Percentiles rank a stretch among this genome's conserved stretches.
Evolutionary conservation across 2,888 invertebrate species (phyloP).

Genomic region (Pollenia labialis): DNA sequence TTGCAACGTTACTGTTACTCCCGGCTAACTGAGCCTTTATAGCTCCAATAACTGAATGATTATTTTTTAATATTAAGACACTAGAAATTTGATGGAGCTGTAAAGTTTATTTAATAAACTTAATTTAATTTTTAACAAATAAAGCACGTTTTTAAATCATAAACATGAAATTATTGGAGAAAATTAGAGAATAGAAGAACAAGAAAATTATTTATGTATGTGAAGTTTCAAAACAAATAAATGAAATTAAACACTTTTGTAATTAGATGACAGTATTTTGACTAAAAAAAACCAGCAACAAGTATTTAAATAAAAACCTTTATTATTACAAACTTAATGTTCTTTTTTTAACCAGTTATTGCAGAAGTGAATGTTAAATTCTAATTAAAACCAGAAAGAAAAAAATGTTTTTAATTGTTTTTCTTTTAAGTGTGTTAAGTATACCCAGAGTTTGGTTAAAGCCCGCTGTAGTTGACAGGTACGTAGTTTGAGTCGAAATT

Average conservation of each 20-base stretch:
- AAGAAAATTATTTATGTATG: neutral
- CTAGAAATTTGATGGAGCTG: slow-evolving; percentile 2
- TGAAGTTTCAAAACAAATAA: slow-evolving; percentile 11
- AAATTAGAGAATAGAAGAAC: slow-evolving; percentile 24
- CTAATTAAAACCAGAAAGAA: neutral
- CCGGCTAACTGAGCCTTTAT: no score
- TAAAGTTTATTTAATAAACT: slow-evolving; percentile 24
- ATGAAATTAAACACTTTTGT: slow-evolving; percentile 54
- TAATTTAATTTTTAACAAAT: slow-evolving; percentile 45
- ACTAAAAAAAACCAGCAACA: neutral
- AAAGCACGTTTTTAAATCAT: slow-evolving; percentile 58
- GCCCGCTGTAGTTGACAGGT: slow-evolving; percentile 29
- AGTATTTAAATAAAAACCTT: slow-evolving; percentile 63
- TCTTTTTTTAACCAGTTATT: neutral
- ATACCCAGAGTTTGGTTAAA: slow-evolving; percentile 30
- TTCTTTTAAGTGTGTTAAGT: slow-evolving; percentile 41
- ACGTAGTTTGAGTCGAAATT: slow-evolving; percentile 8
- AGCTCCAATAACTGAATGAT: no score
- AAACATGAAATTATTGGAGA: slow-evolving; percentile 21
- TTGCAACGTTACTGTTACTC: no score
- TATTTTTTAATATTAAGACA: no score
- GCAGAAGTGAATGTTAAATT: slow-evolving; percentile 16
- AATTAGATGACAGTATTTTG: slow-evolving; percentile 49
- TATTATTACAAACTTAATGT: slow-evolving; percentile 28
- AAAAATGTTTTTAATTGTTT: slow-evolving; percentile 54